Evolutionary conservation across 2,113 vertebrate species (phyloP), one percentile per base, ranked within the genome.

Genomic region (Dascyllus trimaculatus): DNA sequence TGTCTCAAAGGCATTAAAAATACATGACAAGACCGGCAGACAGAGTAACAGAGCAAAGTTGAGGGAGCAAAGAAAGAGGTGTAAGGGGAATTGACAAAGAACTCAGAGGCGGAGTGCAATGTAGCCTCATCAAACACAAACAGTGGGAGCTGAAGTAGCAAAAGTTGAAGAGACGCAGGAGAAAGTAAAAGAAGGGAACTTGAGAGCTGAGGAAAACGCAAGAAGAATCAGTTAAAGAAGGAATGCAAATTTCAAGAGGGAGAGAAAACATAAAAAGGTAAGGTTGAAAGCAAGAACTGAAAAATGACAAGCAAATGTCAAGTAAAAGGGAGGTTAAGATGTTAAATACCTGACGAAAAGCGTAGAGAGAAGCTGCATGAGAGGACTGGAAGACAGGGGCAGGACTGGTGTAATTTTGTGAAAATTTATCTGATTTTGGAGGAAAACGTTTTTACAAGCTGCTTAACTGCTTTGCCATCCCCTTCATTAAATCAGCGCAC

Each of bases 1-100:
- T 77, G 81, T 82, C 88, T 86, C 87, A 71, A 51, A 84, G 85
- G 88, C 81, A 75, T 82, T 78, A 77, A 87, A 86, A 85, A 91
- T 84, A 86, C 74, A 90, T 86, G 87, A 89, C 70, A 90, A 85
- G 87, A 89, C 70, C 85, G 75, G 76, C 76, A 58, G 82, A 82
- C 71, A 54, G 49, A 63, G 58, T 81, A 82, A 76, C 40, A 52
- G 71, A 88, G 71, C 57, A 70, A 81, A 70, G 72, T 68, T 85
- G 68, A 75, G 43, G 71, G 81, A 73, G 75, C 58, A 65, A 57
- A 48, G 9, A 21, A 9, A 45, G 40, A 70, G 52, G 38, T 38
- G 64, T 19, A 45, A 69, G 35, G 75, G 86, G 82, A 87, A 72
- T 52, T 58, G 75, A 63, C 40, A 84, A 70, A 77, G 26, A 51